Evolutionary conservation across 2,797 vertebrate genomes (phyloP), one percentile per base, ranked within the genome.

Genomic region (Lacerta agilis): DNA sequence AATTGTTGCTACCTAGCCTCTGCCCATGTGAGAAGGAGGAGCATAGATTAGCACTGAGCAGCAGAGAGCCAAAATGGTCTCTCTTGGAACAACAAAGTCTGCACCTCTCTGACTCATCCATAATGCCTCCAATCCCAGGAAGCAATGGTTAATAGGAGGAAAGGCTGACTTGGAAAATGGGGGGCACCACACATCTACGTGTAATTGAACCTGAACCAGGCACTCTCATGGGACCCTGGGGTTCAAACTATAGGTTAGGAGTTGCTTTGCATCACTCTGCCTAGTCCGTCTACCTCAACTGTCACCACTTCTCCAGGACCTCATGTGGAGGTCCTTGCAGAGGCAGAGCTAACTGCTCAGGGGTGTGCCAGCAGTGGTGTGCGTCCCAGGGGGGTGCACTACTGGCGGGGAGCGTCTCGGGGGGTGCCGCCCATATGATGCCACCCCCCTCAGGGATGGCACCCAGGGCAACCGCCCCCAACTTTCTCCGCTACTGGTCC

Each of bases 381-480:
- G 13, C 1, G 0, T 55, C 49, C 11, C 3, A 55, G 49, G 49
- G 49, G 49, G 49, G 13, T 55, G 49, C 13, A 55, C 49, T 0
- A 11, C 49, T 13, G 13, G 49, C 49, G 13, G 13, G 13, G 13
- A 55, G 49, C 13, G 3, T 55, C 49, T 13, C 13, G 1, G 49
- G 49, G 1, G 49, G 49, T 2, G 13, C 11, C 3, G 13, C 11
- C 49, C 13, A 1, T 0, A 3, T 0, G 3, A 55, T 55, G 3
- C 15, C 49, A 55, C 49, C 49, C 41, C 3, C 49, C 3, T 13
- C 49, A 49, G 49, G 11, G 49, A 11, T 49, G 11, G 45, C 45
- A 13, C 3, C 45, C 45, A 49, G 45, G 45, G 23, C 33, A 20
- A 83, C 2, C 9, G 2, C 45, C 45, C 45, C 45, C 45, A 49